Evolutionary conservation across 2,888 invertebrate species (phyloP), one percentile per base, ranked within the genome.

Genomic region (Leucophenga maculata): DNA sequence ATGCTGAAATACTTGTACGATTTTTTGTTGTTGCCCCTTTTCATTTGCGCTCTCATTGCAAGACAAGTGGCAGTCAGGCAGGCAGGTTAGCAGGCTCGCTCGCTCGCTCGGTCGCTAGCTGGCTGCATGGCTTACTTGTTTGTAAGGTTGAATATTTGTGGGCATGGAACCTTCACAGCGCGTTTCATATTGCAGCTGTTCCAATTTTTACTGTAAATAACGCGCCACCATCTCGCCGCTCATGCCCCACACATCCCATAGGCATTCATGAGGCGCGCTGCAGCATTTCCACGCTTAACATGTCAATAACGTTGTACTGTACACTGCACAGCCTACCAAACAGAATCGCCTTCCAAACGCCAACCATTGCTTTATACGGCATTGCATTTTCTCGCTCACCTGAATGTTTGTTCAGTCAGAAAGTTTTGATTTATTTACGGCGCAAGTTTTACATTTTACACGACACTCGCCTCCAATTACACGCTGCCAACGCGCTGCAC

Each of bases 341-440:
- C 32, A 60, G 59, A 60, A 64, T 39, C 55, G 69, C 55, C 52
- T 14, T 52, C 55, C 39, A 39, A n/a, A 39, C 39, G 73, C 48
- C 32, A 68, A 66, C 74, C 52, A 52, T 52, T 32, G 39, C 13
- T n/a, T 32, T 32, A 16, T 39, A 39, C 39, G 1, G 39, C 8
- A 32, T 9, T 80, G 80, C 82, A 80, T 80, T 82, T 79, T 82
- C 82, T 82, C 81, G 81, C 84, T 80, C 83, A 80, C 84, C 82
- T 83, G 80, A 79, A 78, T 80, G 77, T 80, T 85, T 77, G 80
- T 77, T 82, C 83, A 83, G 80, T 83, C 79, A 81, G 81, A 84
- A 83, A 81, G 75, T 85, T 84, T 85, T 85, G 83, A 85, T 83
- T 83, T 83, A 83, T 83, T 81, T 83, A 83, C 82, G 82, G 77